Evolutionary conservation across 2,113 vertebrate genomes (phyloP), one percentile per base, ranked within the genome.

Genomic region (Stegostoma tigrinum): DNA sequence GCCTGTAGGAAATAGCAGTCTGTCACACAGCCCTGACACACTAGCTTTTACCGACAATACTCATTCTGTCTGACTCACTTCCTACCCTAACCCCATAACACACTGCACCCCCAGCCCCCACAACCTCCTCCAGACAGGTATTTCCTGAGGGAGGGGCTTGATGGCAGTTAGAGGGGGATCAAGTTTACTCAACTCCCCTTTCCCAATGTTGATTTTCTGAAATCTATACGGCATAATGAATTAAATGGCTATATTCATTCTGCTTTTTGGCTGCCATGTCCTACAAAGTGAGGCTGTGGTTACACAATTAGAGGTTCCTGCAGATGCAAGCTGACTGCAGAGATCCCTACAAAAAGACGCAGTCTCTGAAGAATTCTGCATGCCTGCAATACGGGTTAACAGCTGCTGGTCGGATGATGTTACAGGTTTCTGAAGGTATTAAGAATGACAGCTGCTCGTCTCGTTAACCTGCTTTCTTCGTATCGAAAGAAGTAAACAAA

Each of bases 351-450:
- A 96, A 96, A 67, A 96, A 87, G 96, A 94, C 83, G 93, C 86
- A 95, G 42, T 96, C 67, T 96, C 96, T 96, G 96, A 96, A 96
- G 55, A 96, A 96, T 85, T 67, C 94, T 80, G 96, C 96, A 96
- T 75, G 94, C 94, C 94, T 72, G 24, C 96, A 95, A 98, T 98
- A 97, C 97, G 97, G 98, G 97, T 95, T 96, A 96, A 96, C 97
- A 98, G 97, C 97, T 98, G 98, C 97, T 96, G 97, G 96, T 96
- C 97, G 97, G 97, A 95, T 97, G 97, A 97, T 97, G 97, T 97
- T 97, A 97, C 97, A 97, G 96, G 97, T 97, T 97, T 94, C 95
- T 90, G 89, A 66, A 89, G 86, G 68, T 96, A 75, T 78, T 80
- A 95, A 72, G 68, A 75, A 24, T 95, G 94, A 72, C 94, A 95